Percentiles rank a stretch among this genome's conserved stretches.
phyloP scores from a whole-genome alignment of 2,113 vertebrate genomes.

The Loxodonta africana region DNA sequence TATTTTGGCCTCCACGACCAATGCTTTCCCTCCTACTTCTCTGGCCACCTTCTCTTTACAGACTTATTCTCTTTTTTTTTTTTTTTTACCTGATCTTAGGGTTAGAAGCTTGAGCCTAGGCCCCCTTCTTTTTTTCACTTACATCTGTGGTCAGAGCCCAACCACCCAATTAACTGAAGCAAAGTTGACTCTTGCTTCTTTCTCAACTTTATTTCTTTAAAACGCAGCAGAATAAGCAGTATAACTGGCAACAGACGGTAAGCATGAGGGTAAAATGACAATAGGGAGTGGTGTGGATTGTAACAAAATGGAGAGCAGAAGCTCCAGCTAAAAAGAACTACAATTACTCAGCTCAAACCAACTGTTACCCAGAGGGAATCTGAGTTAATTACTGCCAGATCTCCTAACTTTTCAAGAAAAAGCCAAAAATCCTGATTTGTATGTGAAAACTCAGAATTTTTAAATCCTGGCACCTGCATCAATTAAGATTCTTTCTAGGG shows the following conservation, averaged over 20 bases:
- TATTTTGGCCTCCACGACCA: neutral
- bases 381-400: neutral
- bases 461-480: neutral
- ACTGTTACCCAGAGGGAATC: neutral
- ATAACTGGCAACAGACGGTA: neutral
- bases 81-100: neutral
- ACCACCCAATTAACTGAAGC: neutral
- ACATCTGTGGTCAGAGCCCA: neutral
- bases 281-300: neutral
- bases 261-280: neutral
- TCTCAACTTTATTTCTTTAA: neutral
- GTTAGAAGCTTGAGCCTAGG: neutral
- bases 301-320: neutral
- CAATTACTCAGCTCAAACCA: neutral
- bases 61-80: neutral
- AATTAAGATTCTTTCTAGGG: slow-evolving; percentile 26
- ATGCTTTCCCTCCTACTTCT: neutral
- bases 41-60: neutral
- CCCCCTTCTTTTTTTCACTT: neutral
- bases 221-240: neutral
- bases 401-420: neutral
- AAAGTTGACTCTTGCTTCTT: neutral
- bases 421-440: neutral
- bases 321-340: neutral
- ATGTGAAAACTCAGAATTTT: neutral